Conservation (phyloP, 2,888 invertebrate species). For the Dryomyza anilis region DNA sequence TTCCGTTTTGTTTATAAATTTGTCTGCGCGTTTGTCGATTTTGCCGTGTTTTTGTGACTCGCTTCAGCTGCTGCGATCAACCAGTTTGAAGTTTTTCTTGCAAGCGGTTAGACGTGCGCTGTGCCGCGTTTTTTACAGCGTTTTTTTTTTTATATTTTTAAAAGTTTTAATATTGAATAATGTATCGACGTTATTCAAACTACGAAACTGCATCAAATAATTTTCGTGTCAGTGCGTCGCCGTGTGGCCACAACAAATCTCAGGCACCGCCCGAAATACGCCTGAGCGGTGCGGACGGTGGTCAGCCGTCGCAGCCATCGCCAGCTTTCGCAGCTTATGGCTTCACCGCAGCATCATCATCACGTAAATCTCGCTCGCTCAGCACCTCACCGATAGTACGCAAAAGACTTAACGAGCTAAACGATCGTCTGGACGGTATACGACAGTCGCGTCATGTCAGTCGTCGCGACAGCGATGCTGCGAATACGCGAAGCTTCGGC, state of each 20-base stretch:
- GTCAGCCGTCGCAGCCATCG: too few relatives aligned
- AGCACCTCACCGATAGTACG: conserved; percentile 57
- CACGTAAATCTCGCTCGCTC: conserved; percentile 48
- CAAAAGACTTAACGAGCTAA: conserved; percentile 39
- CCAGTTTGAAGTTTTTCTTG: conserved; percentile 38
- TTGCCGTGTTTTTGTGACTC: background rate
- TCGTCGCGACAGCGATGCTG: conserved; percentile 41
- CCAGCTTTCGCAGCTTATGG: conserved; percentile 39
- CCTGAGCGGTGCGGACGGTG: conserved; percentile 43
- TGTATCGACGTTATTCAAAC: conserved; percentile 54
- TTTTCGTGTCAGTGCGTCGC: conserved; percentile 28
- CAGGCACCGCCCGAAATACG: conserved; percentile 36
- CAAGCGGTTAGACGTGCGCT: conserved; percentile 34
- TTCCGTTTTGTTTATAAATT: background rate
- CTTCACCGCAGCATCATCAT: conserved; percentile 32
- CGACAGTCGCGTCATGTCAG: conserved; percentile 52
- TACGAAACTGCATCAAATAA: conserved; percentile 54
- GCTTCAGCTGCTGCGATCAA: conserved; percentile 32
- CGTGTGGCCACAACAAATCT: too few relatives aligned
- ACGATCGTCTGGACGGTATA: conserved; percentile 43
- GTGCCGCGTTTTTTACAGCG: conserved; percentile 26
- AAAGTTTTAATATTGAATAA: conserved; percentile 3
- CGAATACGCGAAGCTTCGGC: conserved; percentile 43
- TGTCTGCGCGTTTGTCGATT: background rate
- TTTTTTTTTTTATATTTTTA: conserved; percentile 16